Base-by-base conservation (phyloP, 2,888 invertebrate genomes). In the Acrobeloides nanus region DNA sequence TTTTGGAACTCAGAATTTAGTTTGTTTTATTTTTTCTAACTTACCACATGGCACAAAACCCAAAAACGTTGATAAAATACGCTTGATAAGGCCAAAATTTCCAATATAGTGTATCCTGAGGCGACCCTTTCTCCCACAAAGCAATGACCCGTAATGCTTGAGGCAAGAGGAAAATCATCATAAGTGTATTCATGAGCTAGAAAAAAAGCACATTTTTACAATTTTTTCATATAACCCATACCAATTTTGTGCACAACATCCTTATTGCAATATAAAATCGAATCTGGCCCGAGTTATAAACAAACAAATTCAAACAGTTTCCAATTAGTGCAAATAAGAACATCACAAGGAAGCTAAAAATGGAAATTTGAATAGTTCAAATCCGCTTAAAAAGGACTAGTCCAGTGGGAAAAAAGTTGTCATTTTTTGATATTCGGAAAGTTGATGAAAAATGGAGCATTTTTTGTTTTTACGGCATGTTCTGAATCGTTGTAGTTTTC, bases 41-140 rank as follows among this genome's bases (percentile, higher is more conserved):
- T n/a, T n/a, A n/a, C 67, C 68, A 68, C 66, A 69, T 69, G 8
- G 65, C 61, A 32, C 60, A 61, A 44, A 68, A 68, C 15, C 68
- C 68, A 41, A 68, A 66, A 1, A 63, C 40, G 41, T 68, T 68
- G 26, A 62, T 59, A 21, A 65, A 57, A 35, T 61, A 68, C 8
- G 64, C 58, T 34, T 61, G 61, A 44, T 61, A 62, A 2, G 62
- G 65, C 53, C 64, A 68, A 20, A 60, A 61, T 24, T 48, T 43
- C 57, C 62, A 58, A 35, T 62, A 62, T 17, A 53, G 31, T 18
- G 48, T 39, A 39, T 69, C 66, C 17, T 52, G 46, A 0, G 39
- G 8, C 1, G 57, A 56, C 8, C 58, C 62, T 8, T 50, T 49
- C 21, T 59, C 53, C 68, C 68, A 68, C 18, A 55, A 18, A 17